A percentile compares a stretch with the other conserved stretches of the same genome.
Conservation (phyloP, 2,888 invertebrate genomes). For the Acronicta leporina region DNA sequence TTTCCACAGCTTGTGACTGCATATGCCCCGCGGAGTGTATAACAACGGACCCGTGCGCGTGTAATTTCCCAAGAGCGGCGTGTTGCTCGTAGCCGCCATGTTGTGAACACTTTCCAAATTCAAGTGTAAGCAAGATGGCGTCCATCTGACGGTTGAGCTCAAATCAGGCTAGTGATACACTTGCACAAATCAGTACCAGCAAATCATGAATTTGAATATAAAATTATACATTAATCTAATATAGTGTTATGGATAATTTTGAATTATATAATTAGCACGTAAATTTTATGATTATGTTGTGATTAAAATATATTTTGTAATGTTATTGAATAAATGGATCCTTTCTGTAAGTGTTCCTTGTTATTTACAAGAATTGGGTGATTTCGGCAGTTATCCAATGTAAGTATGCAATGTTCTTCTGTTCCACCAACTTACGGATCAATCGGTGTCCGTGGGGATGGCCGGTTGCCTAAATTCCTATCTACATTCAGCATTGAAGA, state of each 20-base stretch:
- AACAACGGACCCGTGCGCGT: slow-evolving; percentile 81
- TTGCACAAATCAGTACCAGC: slow-evolving; percentile 7
- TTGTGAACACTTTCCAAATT: slow-evolving; percentile 68
- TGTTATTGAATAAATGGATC: slow-evolving; percentile 27
- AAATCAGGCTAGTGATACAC: slow-evolving; percentile 16
- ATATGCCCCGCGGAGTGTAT: slow-evolving; percentile 81
- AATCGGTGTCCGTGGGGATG: no score
- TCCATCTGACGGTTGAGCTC: slow-evolving; percentile 14
- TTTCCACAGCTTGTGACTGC: slow-evolving; percentile 79
- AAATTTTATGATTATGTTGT: slow-evolving; percentile 39
- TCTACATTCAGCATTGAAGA: no score
- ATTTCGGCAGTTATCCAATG: no score
- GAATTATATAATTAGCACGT: slow-evolving; percentile 42
- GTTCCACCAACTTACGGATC: no score
- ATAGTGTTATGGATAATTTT: slow-evolving; percentile 56
- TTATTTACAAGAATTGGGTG: neutral
- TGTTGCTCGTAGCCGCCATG: slow-evolving; percentile 73
- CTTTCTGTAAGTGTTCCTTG: neutral
- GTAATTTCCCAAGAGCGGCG: slow-evolving; percentile 79
- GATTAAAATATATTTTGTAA: slow-evolving; percentile 45
- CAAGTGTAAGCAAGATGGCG: slow-evolving; percentile 58
- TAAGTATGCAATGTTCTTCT: no score
- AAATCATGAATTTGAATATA: slow-evolving; percentile 39
- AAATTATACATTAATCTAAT: slow-evolving; percentile 30
- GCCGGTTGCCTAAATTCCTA: no score